A percentile compares a stretch with the other conserved stretches of the same genome.
Evolutionary conservation across 2,797 vertebrate species (phyloP).

Genomic region (Rhadinocentrus ornatus): DNA sequence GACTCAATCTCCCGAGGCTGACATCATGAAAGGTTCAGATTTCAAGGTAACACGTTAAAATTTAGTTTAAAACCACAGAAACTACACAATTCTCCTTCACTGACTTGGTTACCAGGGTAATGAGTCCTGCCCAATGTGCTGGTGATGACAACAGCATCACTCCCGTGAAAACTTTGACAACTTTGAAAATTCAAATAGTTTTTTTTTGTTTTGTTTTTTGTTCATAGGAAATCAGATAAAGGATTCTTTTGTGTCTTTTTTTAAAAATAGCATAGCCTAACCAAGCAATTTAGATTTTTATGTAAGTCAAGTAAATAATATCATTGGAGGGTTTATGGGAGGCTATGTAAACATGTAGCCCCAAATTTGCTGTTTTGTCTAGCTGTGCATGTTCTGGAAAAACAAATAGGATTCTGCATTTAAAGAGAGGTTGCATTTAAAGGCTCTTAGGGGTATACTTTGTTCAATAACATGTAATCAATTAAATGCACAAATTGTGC

Average conservation of each 20-base stretch:
- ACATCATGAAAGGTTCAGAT: not conserved
- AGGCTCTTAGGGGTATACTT: too few relatives aligned
- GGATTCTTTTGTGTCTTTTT: not conserved
- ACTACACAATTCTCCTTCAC: not conserved
- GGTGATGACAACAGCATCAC: not conserved
- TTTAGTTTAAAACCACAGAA: not conserved
- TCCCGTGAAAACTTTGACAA: not conserved
- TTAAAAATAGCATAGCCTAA: not conserved
- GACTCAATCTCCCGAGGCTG: not conserved
- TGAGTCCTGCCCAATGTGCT: not conserved
- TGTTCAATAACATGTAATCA: too few relatives aligned
- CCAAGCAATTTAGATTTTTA: not conserved
- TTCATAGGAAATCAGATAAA: not conserved
- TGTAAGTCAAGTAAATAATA: not conserved
- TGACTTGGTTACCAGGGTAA: not conserved
- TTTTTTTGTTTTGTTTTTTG: not conserved
- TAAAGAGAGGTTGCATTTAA: too few relatives aligned
- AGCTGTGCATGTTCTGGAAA: too few relatives aligned
- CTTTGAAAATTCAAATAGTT: not conserved
- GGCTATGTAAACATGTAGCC: not conserved
- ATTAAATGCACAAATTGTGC: too few relatives aligned
- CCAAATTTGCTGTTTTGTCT: not conserved
- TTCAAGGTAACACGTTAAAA: not conserved
- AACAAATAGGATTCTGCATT: too few relatives aligned
- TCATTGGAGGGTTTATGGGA: not conserved